Base-by-base conservation (phyloP, 1,140 invertebrate genomes). In the Eciton burchellii region DNA sequence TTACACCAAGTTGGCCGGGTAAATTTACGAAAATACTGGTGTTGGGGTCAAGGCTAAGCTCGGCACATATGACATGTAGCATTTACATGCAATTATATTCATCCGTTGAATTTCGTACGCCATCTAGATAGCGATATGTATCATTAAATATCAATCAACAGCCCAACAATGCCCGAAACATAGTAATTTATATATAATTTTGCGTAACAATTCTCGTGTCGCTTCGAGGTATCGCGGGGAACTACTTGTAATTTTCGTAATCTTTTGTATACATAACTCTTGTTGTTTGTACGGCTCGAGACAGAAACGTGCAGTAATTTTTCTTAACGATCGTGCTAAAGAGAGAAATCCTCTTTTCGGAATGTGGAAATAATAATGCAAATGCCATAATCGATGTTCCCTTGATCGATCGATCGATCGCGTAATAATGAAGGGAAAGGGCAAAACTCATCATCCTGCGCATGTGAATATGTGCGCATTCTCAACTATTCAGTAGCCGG, bases 1-100 rank as follows among this genome's bases (percentile, higher is more conserved):
- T 49, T 83, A 43, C 3, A 71, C 72, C 81, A 83, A 85, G 72
- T 81, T 81, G n/a, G 35, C 43, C 43, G 35, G 54, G 43, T 76
- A 84, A 62, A 83, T 35, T 66, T 43, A 77, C 66, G 49, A 85
- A 83, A 83, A 82, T 79, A 83, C 41, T 65, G 66, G 77, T 49
- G n/a, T 47, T 35, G 65, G 16, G 84, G 72, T 79, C 65, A 83
- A 83, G 81, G 81, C 4, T 41, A 62, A 12, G 4, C 5, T 35
- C 26, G n/a, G 11, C n/a, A n/a, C n/a, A 9, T 62, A 29, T 11
- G 29, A 62, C 1, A n/a, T 6, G 41, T 60, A 29, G 16, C 14
- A 62, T 41, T 62, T 62, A 41, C n/a, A 62, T 62, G 29, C 59
- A 41, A 62, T 62, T 62, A 62, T 41, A 62, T 62, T 62, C n/a